Percentiles rank a stretch among this genome's conserved stretches.
Conservation (phyloP, 2,113 vertebrate genomes). For the Heterotilapia buettikoferi region DNA sequence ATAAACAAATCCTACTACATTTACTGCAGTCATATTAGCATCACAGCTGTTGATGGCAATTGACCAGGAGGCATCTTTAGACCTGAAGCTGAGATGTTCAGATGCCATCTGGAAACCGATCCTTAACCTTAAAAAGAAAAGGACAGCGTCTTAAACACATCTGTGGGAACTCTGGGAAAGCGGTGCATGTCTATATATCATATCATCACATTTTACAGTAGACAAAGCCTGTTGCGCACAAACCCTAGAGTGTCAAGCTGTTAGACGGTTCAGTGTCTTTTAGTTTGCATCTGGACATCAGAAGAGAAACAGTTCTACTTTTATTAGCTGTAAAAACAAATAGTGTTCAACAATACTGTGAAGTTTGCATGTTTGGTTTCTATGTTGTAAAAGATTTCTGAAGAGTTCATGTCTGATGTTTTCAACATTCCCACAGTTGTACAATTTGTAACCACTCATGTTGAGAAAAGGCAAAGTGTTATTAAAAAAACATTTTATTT, state of each 20-base stretch:
- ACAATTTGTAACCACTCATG: neutral
- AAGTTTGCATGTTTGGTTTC: neutral
- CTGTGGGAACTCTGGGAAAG: neutral
- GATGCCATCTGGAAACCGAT: neutral
- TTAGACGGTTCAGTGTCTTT: neutral
- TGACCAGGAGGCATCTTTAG: neutral
- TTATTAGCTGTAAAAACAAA: neutral
- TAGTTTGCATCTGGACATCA: neutral
- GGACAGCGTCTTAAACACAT: neutral
- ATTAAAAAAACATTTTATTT: slow-evolving; percentile 53
- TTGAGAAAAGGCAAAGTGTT: neutral
- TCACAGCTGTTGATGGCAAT: neutral
- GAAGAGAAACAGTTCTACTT: neutral
- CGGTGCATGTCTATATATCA: neutral
- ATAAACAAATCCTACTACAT: neutral
- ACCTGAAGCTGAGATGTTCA: neutral
- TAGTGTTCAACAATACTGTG: neutral
- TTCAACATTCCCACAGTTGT: neutral
- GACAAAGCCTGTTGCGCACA: neutral
- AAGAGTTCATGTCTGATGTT: neutral
- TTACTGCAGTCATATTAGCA: neutral
- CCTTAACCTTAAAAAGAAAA: neutral
- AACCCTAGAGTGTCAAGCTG: neutral
- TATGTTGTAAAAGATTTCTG: neutral
- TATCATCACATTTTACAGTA: neutral